phyloP scores from a whole-genome alignment of 2,797 vertebrate species.

The Acridotheres tristis region DNA sequence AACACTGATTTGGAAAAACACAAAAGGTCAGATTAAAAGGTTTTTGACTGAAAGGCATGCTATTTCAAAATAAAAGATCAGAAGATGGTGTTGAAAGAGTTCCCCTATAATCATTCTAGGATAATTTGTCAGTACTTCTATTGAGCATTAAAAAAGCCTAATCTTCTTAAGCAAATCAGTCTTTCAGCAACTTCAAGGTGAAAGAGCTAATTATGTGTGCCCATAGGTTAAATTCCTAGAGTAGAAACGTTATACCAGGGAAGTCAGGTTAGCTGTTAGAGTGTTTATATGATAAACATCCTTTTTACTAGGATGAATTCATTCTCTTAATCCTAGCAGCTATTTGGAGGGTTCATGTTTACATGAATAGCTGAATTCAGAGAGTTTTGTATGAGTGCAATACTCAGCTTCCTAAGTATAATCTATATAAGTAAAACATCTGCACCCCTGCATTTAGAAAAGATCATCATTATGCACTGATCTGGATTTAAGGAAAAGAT shows the following conservation, averaged over 20 bases:
- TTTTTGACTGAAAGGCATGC: constrained; percentile 23
- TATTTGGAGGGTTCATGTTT: neutral
- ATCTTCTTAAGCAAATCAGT: constrained; percentile 81
- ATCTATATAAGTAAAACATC: neutral
- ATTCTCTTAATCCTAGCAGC: neutral
- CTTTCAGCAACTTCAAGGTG: constrained; percentile 62
- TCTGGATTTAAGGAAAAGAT: constrained; percentile 28
- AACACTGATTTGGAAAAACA: constrained; percentile 7
- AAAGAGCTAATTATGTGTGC: constrained; percentile 62
- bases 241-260: constrained; percentile 17
- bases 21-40: constrained; percentile 46
- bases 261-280: constrained; percentile 4
- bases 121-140: constrained; percentile 66
- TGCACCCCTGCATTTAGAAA: neutral
- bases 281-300: constrained; percentile 5
- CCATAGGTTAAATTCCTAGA: constrained; percentile 24
- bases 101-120: constrained; percentile 65
- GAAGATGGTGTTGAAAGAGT: constrained; percentile 58
- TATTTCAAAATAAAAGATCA: constrained; percentile 63
- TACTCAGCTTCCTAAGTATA: neutral
- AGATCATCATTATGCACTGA: neutral
- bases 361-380: neutral
- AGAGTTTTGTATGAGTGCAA: neutral
- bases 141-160: constrained; percentile 75
- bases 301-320: neutral